Percentiles rank a stretch among this genome's conserved stretches.
Evolutionary conservation across 2,797 vertebrate genomes (phyloP).

Genomic region (Amblyraja radiata): DNA sequence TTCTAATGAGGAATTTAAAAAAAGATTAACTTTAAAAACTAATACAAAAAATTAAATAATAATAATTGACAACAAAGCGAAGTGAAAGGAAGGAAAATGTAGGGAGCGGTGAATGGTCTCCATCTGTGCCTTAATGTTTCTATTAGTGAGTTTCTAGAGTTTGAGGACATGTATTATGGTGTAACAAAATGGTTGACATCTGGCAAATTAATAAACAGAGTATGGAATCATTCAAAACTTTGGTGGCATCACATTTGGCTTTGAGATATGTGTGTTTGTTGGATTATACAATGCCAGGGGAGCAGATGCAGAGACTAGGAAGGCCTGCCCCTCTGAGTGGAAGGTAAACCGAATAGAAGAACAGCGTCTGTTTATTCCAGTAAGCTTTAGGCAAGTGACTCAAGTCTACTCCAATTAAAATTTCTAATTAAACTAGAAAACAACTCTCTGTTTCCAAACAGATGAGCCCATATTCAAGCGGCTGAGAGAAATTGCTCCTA

Average conservation of each 20-base stretch:
- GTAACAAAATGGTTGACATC: background rate
- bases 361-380: constrained; percentile 50
- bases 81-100: background rate
- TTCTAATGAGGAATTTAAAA: background rate
- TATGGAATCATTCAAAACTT: constrained; percentile 45
- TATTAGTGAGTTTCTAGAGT: background rate
- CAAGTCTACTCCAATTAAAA: constrained; percentile 49
- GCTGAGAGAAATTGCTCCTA: constrained; percentile 8
- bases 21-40: background rate
- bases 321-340: constrained; percentile 41
- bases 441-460: constrained; percentile 37
- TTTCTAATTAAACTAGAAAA: constrained; percentile 51
- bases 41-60: background rate
- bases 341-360: constrained; percentile 49
- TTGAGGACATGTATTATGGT: too few relatives aligned
- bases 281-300: constrained; percentile 50
- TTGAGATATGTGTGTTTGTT: constrained; percentile 49
- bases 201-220: background rate
- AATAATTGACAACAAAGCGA: background rate
- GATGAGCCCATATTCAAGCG: background rate
- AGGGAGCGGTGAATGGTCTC: background rate
- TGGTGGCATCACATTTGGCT: constrained; percentile 47
- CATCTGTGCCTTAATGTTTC: background rate
- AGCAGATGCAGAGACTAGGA: constrained; percentile 55
- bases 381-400: constrained; percentile 47